phyloP scores from a whole-genome alignment of 2,797 vertebrate genomes.

The Amphiprion clarkii region DNA sequence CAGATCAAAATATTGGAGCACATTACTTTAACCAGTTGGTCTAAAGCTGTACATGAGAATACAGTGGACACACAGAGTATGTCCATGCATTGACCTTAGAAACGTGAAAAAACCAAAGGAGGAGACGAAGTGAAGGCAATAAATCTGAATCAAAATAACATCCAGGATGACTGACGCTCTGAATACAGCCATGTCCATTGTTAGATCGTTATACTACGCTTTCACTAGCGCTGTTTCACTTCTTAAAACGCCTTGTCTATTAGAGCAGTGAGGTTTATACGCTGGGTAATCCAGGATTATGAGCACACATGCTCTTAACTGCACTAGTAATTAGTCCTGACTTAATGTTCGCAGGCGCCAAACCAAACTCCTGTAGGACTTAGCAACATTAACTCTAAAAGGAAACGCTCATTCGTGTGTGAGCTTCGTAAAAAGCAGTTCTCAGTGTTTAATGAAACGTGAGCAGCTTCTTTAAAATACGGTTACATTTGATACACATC shows the following conservation, averaged over 20 bases:
- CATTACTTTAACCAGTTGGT: not conserved
- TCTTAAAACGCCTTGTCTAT: not conserved
- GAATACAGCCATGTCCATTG: conserved; percentile 3
- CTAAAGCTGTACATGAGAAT: not conserved
- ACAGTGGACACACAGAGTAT: not conserved
- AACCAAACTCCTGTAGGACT: not conserved
- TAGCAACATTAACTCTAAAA: not conserved
- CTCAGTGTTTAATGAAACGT: not conserved
- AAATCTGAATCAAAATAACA: conserved; percentile 35
- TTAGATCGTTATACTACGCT: not conserved
- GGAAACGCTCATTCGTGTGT: not conserved
- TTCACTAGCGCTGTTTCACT: not conserved
- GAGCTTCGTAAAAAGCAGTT: not conserved
- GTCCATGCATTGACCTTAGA: conserved; percentile 54
- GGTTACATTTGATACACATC: not conserved
- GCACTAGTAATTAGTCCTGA: not conserved
- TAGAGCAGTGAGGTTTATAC: conserved; percentile 6
- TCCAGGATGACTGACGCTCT: conserved; percentile 24
- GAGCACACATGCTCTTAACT: conserved; percentile 17
- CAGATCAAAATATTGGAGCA: conserved; percentile 1
- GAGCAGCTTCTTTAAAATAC: accelerated
- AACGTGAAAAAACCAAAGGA: conserved; percentile 37
- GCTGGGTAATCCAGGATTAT: conserved; percentile 74
- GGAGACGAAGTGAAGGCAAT: conserved; percentile 9
- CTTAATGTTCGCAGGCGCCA: not conserved